These are phyloP conservation scores for Pantherophis guttatus DNA, from an alignment of 2,113 vertebrate species.

Conservation along the genomic window DNA sequence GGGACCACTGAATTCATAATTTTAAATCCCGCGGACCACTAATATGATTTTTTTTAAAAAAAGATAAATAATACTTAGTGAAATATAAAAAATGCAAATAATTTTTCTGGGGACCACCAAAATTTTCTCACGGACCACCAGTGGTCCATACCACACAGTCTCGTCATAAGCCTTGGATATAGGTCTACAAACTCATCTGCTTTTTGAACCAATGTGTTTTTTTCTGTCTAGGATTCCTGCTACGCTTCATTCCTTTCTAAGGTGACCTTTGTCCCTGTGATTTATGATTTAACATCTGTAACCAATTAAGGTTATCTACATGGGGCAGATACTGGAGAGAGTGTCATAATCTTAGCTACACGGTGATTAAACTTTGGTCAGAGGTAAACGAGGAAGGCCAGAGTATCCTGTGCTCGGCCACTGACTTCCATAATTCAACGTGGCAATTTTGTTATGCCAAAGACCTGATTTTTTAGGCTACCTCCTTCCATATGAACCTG, in stretches of 20 bases:
- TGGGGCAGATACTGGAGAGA: neutral
- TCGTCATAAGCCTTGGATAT: neutral
- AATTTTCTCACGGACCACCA: too few relatives aligned
- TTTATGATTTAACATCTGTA: neutral
- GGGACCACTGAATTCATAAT: too few relatives aligned
- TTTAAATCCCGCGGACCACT: too few relatives aligned
- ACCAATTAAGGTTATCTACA: neutral
- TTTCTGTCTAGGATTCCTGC: neutral
- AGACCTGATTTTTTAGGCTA: neutral
- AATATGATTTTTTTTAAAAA: too few relatives aligned
- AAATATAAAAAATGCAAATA: too few relatives aligned
- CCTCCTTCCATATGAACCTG: neutral
- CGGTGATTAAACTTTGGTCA: neutral
- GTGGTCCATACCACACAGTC: neutral
- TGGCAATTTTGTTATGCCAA: neutral
- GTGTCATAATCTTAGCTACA: neutral
- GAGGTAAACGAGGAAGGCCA: neutral
- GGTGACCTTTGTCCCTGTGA: neutral
- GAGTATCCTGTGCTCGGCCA: neutral
- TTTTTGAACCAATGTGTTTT: neutral
- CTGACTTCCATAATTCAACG: neutral
- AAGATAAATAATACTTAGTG: too few relatives aligned
- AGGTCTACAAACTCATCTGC: neutral
- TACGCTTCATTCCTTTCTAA: neutral
- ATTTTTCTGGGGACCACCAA: too few relatives aligned